Evolutionary conservation across 2,888 invertebrate species (phyloP).

Genomic region (Plagodis pulveraria): DNA sequence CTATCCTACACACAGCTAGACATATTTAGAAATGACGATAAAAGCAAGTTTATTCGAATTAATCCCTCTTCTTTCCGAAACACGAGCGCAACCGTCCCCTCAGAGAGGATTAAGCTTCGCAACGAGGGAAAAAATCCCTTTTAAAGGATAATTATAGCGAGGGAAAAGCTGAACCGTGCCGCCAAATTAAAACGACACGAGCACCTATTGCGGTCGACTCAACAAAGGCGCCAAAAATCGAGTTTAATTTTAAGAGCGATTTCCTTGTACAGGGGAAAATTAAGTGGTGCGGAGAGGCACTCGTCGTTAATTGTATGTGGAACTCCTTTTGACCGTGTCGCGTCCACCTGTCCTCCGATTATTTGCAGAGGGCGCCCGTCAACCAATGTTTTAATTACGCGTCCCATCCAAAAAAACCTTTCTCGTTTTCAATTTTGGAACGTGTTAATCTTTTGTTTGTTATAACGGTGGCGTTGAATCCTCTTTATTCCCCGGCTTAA

Average conservation of each 20-base stretch:
- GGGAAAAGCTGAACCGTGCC: conserved; percentile 50
- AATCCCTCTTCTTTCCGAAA: conserved; percentile 39
- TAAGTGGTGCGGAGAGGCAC: conserved; percentile 63
- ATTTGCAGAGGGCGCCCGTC: conserved; percentile 36
- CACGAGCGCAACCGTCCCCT: conserved; percentile 28
- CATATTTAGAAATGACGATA: conserved; percentile 1
- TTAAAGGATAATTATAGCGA: conserved; percentile 56
- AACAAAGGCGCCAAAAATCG: conserved; percentile 59
- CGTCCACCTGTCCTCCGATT: conserved; percentile 30
- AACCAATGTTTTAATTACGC: conserved; percentile 47
- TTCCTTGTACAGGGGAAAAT: conserved; percentile 64
- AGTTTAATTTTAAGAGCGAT: conserved; percentile 69
- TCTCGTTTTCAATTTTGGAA: conserved; percentile 37
- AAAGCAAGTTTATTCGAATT: conserved; percentile 42
- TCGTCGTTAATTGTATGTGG: conserved; percentile 74
- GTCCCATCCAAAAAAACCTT: conserved; percentile 36
- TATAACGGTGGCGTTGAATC: conserved; percentile 31
- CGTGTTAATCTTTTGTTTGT: conserved; percentile 43
- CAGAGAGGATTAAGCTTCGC: conserved; percentile 15
- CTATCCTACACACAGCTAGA: no score
- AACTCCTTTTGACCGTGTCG: conserved; percentile 43
- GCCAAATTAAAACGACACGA: conserved; percentile 59
- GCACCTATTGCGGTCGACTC: conserved; percentile 41
- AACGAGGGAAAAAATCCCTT: conserved; percentile 46
- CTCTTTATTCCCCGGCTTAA: conserved; percentile 31